Base-by-base conservation (phyloP, 2,113 vertebrate genomes). In the Limanda limanda region DNA sequence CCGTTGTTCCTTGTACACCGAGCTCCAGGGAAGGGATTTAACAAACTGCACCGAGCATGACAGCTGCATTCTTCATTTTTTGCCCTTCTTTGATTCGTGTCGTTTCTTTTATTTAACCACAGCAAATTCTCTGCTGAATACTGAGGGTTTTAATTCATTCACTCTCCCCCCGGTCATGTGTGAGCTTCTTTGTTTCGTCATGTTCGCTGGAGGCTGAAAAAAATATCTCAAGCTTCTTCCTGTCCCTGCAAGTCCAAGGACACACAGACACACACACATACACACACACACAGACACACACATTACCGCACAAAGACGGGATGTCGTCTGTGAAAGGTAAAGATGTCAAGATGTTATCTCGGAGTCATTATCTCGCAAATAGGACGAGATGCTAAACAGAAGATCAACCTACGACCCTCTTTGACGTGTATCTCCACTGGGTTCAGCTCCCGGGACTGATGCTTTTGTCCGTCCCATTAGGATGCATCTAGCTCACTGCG, bases 321-420 rank as follows among this genome's bases (percentile, higher is more conserved):
- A 47, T 14, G 45, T 47, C 0, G 17, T 18, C 47, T 7, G 1
- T 51, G 47, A 17, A 7, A n/a, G 20, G 5, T 4, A 37, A n/a
- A 63, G 45, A 48, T 56, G 58, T 58, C 45, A 62, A 64, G 54
- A 65, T 71, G 68, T 48, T 71, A 68, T 71, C 45, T 9, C 1
- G 14, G 64, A 73, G 23, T 73, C 61, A 81, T 80, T 75, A 60
- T 23, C 65, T 68, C 78, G 74, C 63, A 78, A 75, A 81, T 61
- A 23, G 14, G 48, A 74, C 3, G n/a, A 18, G 55, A 69, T 31
- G 37, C 62, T 54, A 54, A 77, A 71, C 56, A 80, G 48, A 71
- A 58, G 31, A 75, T 9, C 4, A 55, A 59, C 52, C 47, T 17
- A n/a, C 42, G 14, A 59, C 61, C 70, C 37, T 67, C 18, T 62